phyloP scores from a whole-genome alignment of 2,113 vertebrate genomes.

The Corapipo altera region DNA sequence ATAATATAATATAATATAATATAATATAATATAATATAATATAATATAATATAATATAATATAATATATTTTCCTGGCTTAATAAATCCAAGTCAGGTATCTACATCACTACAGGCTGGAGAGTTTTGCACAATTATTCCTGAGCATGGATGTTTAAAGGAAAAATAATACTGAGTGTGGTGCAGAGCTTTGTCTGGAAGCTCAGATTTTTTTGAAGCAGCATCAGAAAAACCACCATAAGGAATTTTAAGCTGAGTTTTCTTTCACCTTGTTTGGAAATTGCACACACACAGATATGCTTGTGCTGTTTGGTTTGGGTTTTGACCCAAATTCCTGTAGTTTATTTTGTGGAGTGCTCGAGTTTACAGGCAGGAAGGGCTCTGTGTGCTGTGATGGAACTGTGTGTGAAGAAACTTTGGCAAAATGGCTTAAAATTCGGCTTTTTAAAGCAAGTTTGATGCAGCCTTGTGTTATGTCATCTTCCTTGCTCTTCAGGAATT shows the following conservation, averaged over 20 bases:
- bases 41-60: background rate
- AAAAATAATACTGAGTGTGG: background rate
- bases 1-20: background rate
- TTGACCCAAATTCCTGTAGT: background rate
- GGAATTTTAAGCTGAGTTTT: background rate
- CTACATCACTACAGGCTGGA: background rate
- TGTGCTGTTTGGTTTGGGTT: background rate
- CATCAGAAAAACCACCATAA: background rate
- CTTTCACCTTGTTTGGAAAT: background rate
- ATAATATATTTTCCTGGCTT: background rate
- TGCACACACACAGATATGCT: background rate
- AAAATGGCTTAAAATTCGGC: background rate
- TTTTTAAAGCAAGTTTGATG: background rate
- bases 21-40: no score
- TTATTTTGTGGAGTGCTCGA: background rate
- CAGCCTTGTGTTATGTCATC: background rate
- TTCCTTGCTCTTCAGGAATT: background rate
- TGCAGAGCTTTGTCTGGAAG: slow-evolving; percentile 8
- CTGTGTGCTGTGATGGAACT: background rate
- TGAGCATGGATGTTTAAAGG: background rate
- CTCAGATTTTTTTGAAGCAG: background rate
- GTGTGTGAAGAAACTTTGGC: background rate
- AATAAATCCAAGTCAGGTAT: background rate
- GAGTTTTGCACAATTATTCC: background rate
- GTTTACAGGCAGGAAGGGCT: background rate